Percentiles rank a stretch among this genome's conserved stretches.
Evolutionary conservation across 2,888 invertebrate genomes (phyloP).

Genomic region (Axea sp.): DNA sequence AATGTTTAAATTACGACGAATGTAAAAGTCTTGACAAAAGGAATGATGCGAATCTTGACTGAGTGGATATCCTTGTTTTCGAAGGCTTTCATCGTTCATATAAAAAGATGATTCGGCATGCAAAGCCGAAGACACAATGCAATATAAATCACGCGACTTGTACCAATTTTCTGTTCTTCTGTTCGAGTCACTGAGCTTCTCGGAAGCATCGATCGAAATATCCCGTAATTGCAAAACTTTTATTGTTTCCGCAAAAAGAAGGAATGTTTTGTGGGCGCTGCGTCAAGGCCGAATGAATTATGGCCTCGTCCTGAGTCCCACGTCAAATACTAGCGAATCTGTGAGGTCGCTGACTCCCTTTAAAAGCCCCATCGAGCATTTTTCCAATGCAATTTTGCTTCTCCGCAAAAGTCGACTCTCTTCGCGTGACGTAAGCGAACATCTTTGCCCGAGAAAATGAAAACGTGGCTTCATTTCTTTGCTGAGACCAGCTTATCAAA

Average conservation of each 20-base stretch:
- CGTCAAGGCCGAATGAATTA: conserved; percentile 41
- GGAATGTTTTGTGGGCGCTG: conserved; percentile 56
- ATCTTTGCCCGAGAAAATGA: neutral
- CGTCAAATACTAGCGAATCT: conserved; percentile 31
- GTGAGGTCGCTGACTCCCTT: conserved; percentile 42
- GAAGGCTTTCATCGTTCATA: too few species aligned
- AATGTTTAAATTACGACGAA: too few species aligned
- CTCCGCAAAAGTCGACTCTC: neutral
- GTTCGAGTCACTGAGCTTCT: neutral
- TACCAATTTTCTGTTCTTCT: too few species aligned
- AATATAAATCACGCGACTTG: conserved; percentile 5
- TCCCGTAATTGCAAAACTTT: conserved; percentile 30
- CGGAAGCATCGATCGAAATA: conserved; percentile 42
- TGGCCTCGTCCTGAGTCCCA: conserved; percentile 22
- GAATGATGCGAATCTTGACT: too few species aligned
- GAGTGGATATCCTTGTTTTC: too few species aligned
- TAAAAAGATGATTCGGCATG: too few species aligned
- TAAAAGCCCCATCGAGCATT: conserved; percentile 3
- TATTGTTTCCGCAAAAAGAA: conserved; percentile 47
- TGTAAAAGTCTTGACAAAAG: too few species aligned
- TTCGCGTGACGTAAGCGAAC: conserved; percentile 2
- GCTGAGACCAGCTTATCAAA: neutral
- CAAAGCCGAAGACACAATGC: conserved; percentile 2
- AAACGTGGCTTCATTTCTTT: neutral
- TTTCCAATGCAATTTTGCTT: conserved; percentile 1